A percentile compares a stretch with the other conserved stretches of the same genome.
Evolutionary conservation across 1,140 invertebrate genomes (phyloP).

Genomic region (Drosophila ficusphila): DNA sequence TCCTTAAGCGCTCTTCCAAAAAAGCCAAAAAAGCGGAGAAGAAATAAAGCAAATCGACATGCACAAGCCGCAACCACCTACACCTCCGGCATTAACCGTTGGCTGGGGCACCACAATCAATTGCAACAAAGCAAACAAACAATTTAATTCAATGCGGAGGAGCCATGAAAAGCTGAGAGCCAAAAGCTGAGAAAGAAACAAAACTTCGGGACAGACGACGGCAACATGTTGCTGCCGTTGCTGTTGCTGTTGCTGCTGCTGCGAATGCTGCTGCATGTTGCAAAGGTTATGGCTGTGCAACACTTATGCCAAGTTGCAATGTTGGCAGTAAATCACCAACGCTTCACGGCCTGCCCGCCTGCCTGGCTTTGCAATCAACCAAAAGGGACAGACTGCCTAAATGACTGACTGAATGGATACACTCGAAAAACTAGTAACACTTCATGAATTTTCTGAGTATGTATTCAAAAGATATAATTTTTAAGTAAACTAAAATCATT

Average conservation of each 20-base stretch:
- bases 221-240: conserved; percentile 66
- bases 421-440: conserved; percentile 21
- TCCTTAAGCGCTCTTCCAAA: conserved; percentile 33
- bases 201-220: conserved; percentile 50
- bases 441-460: too few species aligned
- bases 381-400: conserved; percentile 46
- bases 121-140: conserved; percentile 83
- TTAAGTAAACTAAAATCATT: too few species aligned
- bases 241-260: conserved; percentile 26
- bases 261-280: conserved; percentile 61
- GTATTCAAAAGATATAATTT: too few species aligned
- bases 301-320: conserved; percentile 83
- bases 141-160: conserved; percentile 83
- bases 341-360: conserved; percentile 51
- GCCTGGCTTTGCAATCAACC: conserved; percentile 66
- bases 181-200: conserved; percentile 51
- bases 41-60: conserved; percentile 53
- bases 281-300: conserved; percentile 82
- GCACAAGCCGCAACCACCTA: conserved; percentile 61
- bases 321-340: conserved; percentile 77
- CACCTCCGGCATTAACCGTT: conserved; percentile 76
- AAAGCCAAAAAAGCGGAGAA: conserved; percentile 13
- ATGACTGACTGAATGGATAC: conserved; percentile 44
- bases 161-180: conserved; percentile 48
- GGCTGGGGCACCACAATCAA: conserved; percentile 75